Evolutionary conservation across 2,888 invertebrate genomes (phyloP), one percentile per base, ranked within the genome.

Genomic region (Parnassius glacialis): DNA sequence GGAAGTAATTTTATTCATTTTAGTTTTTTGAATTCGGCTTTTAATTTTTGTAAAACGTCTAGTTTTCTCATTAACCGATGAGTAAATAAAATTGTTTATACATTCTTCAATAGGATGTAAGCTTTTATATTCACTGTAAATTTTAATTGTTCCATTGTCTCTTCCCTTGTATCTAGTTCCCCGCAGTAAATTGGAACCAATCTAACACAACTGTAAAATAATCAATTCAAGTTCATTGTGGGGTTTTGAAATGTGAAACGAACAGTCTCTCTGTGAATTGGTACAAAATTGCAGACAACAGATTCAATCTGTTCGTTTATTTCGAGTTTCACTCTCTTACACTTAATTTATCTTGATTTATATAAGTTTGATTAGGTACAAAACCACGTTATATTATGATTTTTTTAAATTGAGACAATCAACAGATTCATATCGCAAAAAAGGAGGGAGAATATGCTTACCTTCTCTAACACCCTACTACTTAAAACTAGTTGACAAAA

Each of bases 131-230:
- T 59, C 11, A 53, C n/a, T 50, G 12, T 48, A n/a, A 43, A 42
- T 12, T 50, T 60, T 25, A 54, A 25, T 50, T 50, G 13, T 11
- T 47, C 20, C 42, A 53, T 16, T 52, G 16, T 47, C 12, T 59
- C 43, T 2, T 25, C 54, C 42, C 59, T 53, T 47, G 12, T 53
- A n/a, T 60, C 43, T 48, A 20, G 42, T 42, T 43, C 0, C 12
- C 20, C 56, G 41, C 13, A 44, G 54, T 60, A 60, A 60, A 55
- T 55, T 50, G 60, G 25, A 50, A 61, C 34, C 51, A 61, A 61
- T 61, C 51, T 34, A 41, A 44, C 13, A 51, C 42, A 10, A 45
- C 42, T 44, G 51, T 42, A 12, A 61, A 61, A 61, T 51, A 61
- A 56, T 56, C 55, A 56, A 51, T 34, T 45, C 10, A 20, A 43